Base-by-base conservation (phyloP, 1,140 invertebrate genomes). In the Thalassaphorura encarpata region DNA sequence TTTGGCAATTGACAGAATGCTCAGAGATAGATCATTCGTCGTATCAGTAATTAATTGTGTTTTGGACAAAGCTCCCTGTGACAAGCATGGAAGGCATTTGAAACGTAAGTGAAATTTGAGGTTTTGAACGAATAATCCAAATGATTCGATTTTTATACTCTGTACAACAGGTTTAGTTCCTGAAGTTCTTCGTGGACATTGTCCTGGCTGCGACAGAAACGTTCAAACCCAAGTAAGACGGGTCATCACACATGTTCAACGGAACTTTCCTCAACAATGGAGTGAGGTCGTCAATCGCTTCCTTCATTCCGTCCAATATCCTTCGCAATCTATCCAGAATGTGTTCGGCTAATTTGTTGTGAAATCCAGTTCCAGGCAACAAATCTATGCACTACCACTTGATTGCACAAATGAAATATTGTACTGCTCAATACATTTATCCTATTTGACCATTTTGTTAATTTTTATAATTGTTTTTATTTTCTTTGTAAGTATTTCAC, bases 241-340 rank as follows among this genome's bases (percentile, higher is more conserved):
- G 26, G 64, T 66, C 18, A 66, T 66, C n/a, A 48, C 55, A 49
- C 64, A 66, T 43, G 62, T 66, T 13, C 64, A 66, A 26, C 48
- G 64, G 1, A 64, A 64, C 48, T 66, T 64, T 29, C 64, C 64
- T 0, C 51, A 59, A 19, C 62, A 64, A 50, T 66, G 64, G 64
- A 51, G 56, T 6, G 59, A 64, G 49, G 62, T 66, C 15, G 54
- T 64, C 41, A 55, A 54, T 23, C 43, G 62, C 18, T 66, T 64
- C 52, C 40, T 66, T 16, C 52, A 53, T 47, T 60, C 45, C 11
- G 39, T 52, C 5, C 58, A 29, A 23, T 19, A 56, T 28, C 56
- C 55, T 2, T 39, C 52, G 21, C 58, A 64, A 36, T 49, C 52
- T 19, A 31, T 60, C 13, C 57, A 60, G 15, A 59, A 53, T 40